A percentile compares a stretch with the other conserved stretches of the same genome.
phyloP scores from a whole-genome alignment of 1,140 invertebrate genomes.

The Saxidomus purpurata region DNA sequence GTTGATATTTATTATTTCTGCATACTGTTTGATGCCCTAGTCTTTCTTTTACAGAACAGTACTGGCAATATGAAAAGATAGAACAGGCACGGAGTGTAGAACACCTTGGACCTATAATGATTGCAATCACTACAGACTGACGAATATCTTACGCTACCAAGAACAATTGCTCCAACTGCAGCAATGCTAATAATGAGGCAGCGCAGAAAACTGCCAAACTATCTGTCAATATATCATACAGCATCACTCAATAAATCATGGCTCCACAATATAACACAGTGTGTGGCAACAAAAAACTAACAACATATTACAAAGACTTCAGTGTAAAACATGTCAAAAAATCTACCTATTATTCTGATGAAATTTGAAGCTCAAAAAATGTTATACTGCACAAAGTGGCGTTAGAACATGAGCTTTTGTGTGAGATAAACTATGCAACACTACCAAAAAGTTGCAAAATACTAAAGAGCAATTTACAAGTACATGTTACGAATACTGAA shows the following conservation, averaged over 20 bases:
- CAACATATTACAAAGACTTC: neutral
- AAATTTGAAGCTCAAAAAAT: conserved; percentile 9
- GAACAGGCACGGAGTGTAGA: no score
- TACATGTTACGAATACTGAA: neutral
- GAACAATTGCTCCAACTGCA: no score
- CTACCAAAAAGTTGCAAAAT: neutral
- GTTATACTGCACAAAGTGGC: neutral
- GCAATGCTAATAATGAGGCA: no score
- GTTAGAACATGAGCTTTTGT: neutral
- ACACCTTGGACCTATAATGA: no score
- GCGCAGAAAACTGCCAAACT: conserved; percentile 9
- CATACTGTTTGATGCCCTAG: no score
- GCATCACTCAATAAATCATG: conserved; percentile 4
- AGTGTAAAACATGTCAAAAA: neutral
- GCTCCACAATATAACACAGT: conserved; percentile 1
- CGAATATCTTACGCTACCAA: no score
- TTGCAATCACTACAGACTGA: no score
- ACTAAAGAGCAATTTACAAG: neutral
- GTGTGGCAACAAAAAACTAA: conserved; percentile 11
- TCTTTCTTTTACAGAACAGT: no score
- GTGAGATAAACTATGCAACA: neutral
- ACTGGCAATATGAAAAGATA: no score
- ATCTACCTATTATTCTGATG: neutral
- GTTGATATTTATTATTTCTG: no score
- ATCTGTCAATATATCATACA: conserved; percentile 19